A percentile compares a stretch with the other conserved stretches of the same genome.
These are phyloP conservation scores for Sinocyclocheilus anophthalmus DNA, from an alignment of 2,113 vertebrate species.

Conservation along the genomic window DNA sequence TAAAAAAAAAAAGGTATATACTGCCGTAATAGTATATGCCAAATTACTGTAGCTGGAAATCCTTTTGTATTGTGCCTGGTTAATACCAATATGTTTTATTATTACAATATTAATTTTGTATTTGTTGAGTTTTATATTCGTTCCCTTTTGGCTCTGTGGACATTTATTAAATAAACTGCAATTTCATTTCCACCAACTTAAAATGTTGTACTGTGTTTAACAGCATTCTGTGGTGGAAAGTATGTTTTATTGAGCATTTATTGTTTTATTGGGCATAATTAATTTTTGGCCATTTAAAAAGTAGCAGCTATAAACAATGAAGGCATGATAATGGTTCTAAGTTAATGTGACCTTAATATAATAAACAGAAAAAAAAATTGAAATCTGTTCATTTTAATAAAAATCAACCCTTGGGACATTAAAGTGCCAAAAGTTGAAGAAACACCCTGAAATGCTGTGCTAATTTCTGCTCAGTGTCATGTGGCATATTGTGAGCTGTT, in stretches of 20 bases:
- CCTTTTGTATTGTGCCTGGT: background rate
- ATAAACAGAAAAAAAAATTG: background rate
- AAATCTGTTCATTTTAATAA: slow-evolving; percentile 3
- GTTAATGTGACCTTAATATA: background rate
- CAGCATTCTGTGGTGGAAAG: background rate
- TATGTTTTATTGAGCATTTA: too few relatives aligned
- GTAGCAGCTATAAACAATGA: background rate
- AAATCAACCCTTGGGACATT: slow-evolving; percentile 5
- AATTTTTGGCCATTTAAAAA: background rate
- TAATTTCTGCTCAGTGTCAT: background rate
- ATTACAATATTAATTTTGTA: too few relatives aligned
- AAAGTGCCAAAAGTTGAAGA: slow-evolving; percentile 13
- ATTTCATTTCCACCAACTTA: background rate
- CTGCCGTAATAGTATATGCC: too few relatives aligned
- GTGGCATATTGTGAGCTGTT: slow-evolving; percentile 22
- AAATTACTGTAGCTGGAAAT: background rate
- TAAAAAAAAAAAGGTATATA: too few relatives aligned
- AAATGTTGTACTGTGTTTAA: background rate
- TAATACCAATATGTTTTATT: background rate
- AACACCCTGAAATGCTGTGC: slow-evolving; percentile 19
- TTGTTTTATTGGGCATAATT: too few relatives aligned
- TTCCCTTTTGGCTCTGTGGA: background rate
- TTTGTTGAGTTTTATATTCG: too few relatives aligned
- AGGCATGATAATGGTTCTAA: background rate
- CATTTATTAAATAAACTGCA: background rate